Conservation (phyloP, 2,888 invertebrate species). For the Oscheius onirici region DNA sequence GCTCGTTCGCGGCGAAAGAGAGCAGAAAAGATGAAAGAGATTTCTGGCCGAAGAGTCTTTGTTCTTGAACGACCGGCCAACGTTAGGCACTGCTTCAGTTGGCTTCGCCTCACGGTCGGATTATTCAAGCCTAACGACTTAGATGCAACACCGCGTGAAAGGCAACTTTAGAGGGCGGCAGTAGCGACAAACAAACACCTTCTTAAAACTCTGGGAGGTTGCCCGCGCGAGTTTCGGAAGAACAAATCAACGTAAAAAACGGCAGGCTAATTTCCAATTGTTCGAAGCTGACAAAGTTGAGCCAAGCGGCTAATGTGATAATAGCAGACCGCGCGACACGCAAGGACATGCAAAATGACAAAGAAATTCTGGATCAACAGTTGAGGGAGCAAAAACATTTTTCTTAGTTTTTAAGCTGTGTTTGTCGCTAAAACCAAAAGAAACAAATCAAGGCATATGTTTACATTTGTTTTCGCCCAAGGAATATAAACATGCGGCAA, state of each 20-base stretch:
- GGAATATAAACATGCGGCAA: too few relatives aligned
- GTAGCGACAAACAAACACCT: background rate
- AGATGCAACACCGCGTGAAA: conserved; percentile 6
- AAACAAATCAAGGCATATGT: too few relatives aligned
- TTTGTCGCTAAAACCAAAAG: too few relatives aligned
- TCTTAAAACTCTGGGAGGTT: background rate
- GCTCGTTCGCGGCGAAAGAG: background rate
- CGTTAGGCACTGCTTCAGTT: conserved; percentile 1
- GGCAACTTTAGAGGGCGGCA: background rate
- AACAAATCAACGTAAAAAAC: background rate
- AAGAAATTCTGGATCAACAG: too few relatives aligned
- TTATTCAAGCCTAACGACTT: background rate
- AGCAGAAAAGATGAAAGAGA: background rate
- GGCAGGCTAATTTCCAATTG: conserved; percentile 15
- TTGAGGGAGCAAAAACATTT: too few relatives aligned
- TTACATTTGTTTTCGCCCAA: too few relatives aligned
- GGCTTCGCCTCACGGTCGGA: conserved; percentile 26
- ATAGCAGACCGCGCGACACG: conserved; percentile 11
- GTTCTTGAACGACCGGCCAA: conserved; percentile 3
- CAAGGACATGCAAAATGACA: background rate
- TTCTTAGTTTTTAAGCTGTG: too few relatives aligned
- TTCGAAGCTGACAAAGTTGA: conserved; percentile 24
- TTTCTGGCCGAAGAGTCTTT: background rate
- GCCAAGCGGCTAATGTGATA: conserved; percentile 24
- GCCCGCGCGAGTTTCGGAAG: background rate